Percentiles rank a stretch among this genome's conserved stretches.
phyloP scores from a whole-genome alignment of 1,140 invertebrate genomes.

The Epicauta chinensis region DNA sequence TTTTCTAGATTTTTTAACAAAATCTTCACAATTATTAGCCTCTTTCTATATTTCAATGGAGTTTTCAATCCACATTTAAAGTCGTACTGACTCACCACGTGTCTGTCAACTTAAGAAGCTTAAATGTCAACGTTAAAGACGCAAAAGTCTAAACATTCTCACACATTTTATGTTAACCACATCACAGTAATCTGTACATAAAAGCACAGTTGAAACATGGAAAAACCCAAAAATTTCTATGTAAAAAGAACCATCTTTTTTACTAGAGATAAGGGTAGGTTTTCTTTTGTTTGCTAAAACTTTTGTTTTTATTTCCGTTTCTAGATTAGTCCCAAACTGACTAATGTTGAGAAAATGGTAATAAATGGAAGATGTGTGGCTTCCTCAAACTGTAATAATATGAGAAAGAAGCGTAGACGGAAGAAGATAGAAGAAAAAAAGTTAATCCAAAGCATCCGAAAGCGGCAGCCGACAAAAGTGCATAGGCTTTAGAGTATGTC shows the following conservation, averaged over 20 bases:
- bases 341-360: not conserved
- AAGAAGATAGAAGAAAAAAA: conserved; percentile 10
- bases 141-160: conserved; percentile 25
- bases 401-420: conserved; percentile 6
- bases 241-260: not conserved
- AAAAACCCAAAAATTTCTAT: not conserved
- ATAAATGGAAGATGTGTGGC: conserved; percentile 14
- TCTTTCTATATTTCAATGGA: not conserved
- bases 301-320: not conserved
- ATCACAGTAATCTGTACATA: not conserved
- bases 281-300: too few species aligned
- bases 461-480: conserved; percentile 20
- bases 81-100: conserved; percentile 6
- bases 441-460: conserved; percentile 21
- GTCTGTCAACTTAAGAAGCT: conserved; percentile 19
- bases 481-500: conserved; percentile 5
- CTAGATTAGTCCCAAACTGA: not conserved
- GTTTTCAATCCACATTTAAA: not conserved
- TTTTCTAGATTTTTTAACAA: too few species aligned
- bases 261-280: too few species aligned
- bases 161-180: conserved; percentile 7
- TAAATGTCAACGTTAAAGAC: conserved; percentile 10
- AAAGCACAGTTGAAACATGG: not conserved
- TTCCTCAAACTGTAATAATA: conserved; percentile 23
- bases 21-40: too few species aligned